These are phyloP conservation scores for Microtus montanus DNA, from an alignment of 2,113 vertebrate genomes.

Conservation along the genomic window DNA sequence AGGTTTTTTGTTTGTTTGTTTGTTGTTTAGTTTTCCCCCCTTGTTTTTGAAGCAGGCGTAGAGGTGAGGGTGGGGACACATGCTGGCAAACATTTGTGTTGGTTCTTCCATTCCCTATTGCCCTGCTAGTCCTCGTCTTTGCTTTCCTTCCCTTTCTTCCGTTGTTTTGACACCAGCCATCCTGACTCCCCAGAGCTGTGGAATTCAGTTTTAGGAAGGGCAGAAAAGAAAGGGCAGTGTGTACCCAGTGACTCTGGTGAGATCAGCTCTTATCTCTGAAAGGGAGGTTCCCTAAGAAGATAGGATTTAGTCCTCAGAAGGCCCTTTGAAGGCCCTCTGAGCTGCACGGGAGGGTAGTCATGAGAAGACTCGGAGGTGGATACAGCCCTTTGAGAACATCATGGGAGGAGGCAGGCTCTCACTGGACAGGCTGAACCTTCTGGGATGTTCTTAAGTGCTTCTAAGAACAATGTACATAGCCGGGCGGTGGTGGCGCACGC, in stretches of 20 bases:
- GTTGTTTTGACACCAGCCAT: neutral
- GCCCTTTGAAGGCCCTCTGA: neutral
- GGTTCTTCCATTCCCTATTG: neutral
- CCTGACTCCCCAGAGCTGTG: neutral
- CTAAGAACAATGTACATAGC: neutral
- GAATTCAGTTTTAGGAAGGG: neutral
- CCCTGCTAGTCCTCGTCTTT: neutral
- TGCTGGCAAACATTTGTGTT: neutral
- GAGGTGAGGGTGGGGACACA: neutral
- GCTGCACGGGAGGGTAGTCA: neutral
- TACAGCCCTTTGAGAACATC: neutral
- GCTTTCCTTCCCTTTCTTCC: neutral
- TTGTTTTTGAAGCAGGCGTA: neutral
- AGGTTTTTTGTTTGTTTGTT: neutral
- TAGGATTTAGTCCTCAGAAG: neutral
- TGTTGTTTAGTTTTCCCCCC: neutral
- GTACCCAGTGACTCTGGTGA: too few relatives aligned
- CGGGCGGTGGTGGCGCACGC: too few relatives aligned
- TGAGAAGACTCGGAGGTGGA: neutral
- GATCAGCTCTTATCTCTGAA: neutral
- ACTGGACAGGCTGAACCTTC: accelerated
- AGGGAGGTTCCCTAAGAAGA: neutral
- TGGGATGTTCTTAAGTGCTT: neutral
- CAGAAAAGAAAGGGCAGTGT: neutral
- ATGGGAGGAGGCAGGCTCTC: neutral